Evolutionary conservation across 2,888 invertebrate genomes (phyloP), one percentile per base, ranked within the genome.

Genomic region (Amiota mariae): DNA sequence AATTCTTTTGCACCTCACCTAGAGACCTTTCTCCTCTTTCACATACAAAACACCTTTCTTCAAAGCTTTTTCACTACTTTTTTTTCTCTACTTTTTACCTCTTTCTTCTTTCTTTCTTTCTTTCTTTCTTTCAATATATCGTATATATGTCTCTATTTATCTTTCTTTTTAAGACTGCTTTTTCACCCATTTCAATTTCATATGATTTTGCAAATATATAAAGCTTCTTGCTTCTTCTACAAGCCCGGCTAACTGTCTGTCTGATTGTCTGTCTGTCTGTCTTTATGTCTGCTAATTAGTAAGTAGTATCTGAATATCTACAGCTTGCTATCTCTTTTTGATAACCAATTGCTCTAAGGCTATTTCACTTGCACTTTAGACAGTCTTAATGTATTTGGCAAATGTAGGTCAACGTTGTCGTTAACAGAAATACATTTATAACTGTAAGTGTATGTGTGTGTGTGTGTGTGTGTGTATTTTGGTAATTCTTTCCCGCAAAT

Each of bases 351-450:
- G 71, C 76, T 75, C 76, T 36, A 36, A 36, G 36, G 73, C 77
- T 70, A 73, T 77, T 70, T 74, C 74, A 81, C 82, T 82, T 59
- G 18, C 59, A 9, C 59, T 59, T 18, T 8, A 8, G 59, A 36
- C 8, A 20, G 9, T 20, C 20, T 59, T 59, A 11, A 59, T 8
- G 18, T 18, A 8, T 8, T 59, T 59, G 36, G 46, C 70, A 67
- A 80, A 83, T 81, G 86, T 83, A 84, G 83, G 83, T 83, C 83
- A 83, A 72, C 85, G 74, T 79, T 73, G 86, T 83, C 85, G 86
- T 83, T 83, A 66, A 66, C 51, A 85, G 80, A 80, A 76, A 77
- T 77, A 70, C 70, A 11, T 20, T 36, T 36, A 36, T 36, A 36
- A 36, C 36, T 36, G 36, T 36, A 6, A 6, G 36, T 36, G 36